Percentiles rank a stretch among this genome's conserved stretches.
Conservation (phyloP, 2,888 invertebrate species). For the Erebia epiphron region DNA sequence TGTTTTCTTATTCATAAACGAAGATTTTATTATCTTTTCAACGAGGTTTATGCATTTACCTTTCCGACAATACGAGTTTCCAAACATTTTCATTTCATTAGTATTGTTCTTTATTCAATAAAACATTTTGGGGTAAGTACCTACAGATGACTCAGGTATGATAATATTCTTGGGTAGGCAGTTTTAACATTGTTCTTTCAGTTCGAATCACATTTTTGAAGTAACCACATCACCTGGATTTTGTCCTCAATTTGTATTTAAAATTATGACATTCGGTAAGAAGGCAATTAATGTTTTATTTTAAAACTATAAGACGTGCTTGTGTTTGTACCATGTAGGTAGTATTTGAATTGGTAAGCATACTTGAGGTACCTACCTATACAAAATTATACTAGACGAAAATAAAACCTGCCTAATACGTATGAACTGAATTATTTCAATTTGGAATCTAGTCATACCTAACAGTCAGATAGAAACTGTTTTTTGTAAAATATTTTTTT, state of each 20-base stretch:
- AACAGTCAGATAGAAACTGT: too few relatives aligned
- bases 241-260: background rate
- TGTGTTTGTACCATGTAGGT: too few relatives aligned
- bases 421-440: too few relatives aligned
- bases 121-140: constrained; percentile 6
- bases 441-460: too few relatives aligned
- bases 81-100: constrained; percentile 23
- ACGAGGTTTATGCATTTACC: background rate
- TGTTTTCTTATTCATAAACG: background rate
- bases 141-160: background rate
- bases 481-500: too few relatives aligned
- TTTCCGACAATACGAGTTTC: constrained; percentile 4
- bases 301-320: too few relatives aligned
- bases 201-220: constrained; percentile 5
- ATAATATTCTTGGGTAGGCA: background rate
- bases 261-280: background rate
- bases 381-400: too few relatives aligned
- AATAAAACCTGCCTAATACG: too few relatives aligned
- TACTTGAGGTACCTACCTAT: too few relatives aligned
- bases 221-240: background rate
- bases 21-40: background rate
- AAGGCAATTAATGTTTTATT: too few relatives aligned
- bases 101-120: constrained; percentile 3
- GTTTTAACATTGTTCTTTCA: background rate
- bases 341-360: too few relatives aligned